Base-by-base conservation (phyloP, 2,113 vertebrate genomes). In the Dromiciops gliroides region DNA sequence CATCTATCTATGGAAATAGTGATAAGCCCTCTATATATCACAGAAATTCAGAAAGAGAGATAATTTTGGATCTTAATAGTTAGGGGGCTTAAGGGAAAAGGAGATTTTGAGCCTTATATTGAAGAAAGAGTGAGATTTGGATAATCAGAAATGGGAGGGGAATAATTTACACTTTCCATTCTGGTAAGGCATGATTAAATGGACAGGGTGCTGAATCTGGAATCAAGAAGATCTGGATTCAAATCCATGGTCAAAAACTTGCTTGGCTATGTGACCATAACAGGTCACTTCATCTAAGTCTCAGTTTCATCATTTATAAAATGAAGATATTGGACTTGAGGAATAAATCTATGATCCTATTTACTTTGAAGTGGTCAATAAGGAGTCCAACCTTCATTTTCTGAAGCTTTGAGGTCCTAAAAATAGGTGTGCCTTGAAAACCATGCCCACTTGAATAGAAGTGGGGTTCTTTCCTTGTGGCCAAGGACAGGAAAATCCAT, bases 371-470 rank as follows among this genome's bases (percentile, higher is more conserved):
- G 37, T 75, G 67, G 5, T 16, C 37, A 6, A n/a, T 75, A 75
- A n/a, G 16, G 37, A 44, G 37, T 75, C 14, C n/a, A 31, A 31
- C 8, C 37, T 75, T 75, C 48, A 16, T 50, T 26, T 31, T n/a
- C 50, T 6, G 94, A 24, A 25, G 31, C 60, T 94, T 48, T 89
- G 83, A 96, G 51, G 60, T 31, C 53, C 0, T 95, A 90, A 51
- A 89, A 24, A 83, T 48, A 95, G 48, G 90, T 92, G 94, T 50
- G 50, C 4, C 51, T 91, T 49, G 90, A 92, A 96, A 97, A n/a
- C n/a, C 48, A 91, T 50, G 24, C 94, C 89, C 56, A 25, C 44
- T 51, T 90, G 89, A 93, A 48, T 51, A 89, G 92, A n/a, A 14
- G n/a, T 75, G 60, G 14, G 14, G 37, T n/a, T n/a, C 67, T 75